phyloP scores from a whole-genome alignment of 1,140 invertebrate genomes.

The Lanistes nyassanus region DNA sequence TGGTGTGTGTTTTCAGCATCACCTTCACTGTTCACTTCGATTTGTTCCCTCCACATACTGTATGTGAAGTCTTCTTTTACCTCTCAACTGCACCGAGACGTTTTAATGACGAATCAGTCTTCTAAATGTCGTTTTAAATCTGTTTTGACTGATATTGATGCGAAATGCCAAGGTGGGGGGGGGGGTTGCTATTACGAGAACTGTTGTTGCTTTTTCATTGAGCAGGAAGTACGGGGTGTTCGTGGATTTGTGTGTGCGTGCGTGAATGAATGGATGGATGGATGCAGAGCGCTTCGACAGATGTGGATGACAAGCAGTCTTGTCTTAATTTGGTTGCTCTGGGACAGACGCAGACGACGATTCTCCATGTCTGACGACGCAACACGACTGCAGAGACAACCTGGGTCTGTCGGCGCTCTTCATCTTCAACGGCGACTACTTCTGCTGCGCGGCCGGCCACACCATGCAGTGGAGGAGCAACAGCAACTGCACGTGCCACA shows the following conservation, averaged over 20 bases:
- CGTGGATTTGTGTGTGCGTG: conserved; percentile 6
- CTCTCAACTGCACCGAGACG: too few relatives aligned
- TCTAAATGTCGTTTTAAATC: too few relatives aligned
- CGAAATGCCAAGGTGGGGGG: too few relatives aligned
- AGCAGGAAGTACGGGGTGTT: too few relatives aligned
- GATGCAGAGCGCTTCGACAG: neutral
- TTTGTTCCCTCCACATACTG: too few relatives aligned
- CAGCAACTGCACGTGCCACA: conserved; percentile 1
- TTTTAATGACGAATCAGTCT: too few relatives aligned
- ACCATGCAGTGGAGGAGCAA: conserved; percentile 9
- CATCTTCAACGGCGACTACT: conserved; percentile 18
- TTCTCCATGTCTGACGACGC: neutral
- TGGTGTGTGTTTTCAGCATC: too few relatives aligned
- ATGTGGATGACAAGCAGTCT: neutral
- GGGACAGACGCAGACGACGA: neutral
- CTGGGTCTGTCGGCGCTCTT: neutral
- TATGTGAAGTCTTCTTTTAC: too few relatives aligned
- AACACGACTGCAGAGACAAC: neutral
- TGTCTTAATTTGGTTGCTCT: neutral
- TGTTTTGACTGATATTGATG: too few relatives aligned
- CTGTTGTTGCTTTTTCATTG: neutral
- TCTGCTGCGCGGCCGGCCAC: conserved; percentile 14
- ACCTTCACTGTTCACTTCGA: too few relatives aligned
- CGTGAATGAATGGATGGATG: neutral
- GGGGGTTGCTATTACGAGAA: conserved; percentile 1